Evolutionary conservation across 2,113 vertebrate species (phyloP).

Genomic region (Grus americana): DNA sequence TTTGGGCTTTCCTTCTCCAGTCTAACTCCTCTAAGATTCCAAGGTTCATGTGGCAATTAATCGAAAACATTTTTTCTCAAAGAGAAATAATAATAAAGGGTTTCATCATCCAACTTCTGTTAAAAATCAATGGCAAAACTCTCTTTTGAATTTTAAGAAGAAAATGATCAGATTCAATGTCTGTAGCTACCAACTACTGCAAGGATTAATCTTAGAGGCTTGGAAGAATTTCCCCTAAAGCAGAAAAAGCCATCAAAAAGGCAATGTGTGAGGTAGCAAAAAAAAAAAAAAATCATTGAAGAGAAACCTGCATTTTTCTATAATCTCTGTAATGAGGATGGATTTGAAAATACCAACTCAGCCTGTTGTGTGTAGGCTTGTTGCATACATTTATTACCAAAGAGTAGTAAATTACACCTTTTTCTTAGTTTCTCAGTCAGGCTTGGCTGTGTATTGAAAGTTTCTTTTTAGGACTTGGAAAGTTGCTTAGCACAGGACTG

Average conservation of each 20-base stretch:
- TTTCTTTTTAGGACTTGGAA: background rate
- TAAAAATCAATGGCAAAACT: background rate
- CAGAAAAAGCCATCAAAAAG: slow-evolving; percentile 52
- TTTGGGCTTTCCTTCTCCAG: background rate
- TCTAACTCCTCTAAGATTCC: background rate
- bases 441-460: background rate
- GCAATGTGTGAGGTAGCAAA: slow-evolving; percentile 4
- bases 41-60: background rate
- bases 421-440: background rate
- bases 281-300: background rate
- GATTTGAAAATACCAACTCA: background rate
- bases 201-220: background rate
- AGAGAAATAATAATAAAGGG: background rate
- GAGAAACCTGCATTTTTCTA: background rate
- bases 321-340: background rate
- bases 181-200: background rate
- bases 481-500: background rate
- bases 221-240: slow-evolving; percentile 50
- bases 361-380: background rate
- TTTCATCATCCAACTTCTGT: background rate
- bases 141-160: background rate
- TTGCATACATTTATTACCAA: background rate
- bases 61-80: background rate
- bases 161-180: background rate
- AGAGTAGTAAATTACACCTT: background rate